phyloP scores from a whole-genome alignment of 2,888 invertebrate genomes.

The Apoda limacodes region DNA sequence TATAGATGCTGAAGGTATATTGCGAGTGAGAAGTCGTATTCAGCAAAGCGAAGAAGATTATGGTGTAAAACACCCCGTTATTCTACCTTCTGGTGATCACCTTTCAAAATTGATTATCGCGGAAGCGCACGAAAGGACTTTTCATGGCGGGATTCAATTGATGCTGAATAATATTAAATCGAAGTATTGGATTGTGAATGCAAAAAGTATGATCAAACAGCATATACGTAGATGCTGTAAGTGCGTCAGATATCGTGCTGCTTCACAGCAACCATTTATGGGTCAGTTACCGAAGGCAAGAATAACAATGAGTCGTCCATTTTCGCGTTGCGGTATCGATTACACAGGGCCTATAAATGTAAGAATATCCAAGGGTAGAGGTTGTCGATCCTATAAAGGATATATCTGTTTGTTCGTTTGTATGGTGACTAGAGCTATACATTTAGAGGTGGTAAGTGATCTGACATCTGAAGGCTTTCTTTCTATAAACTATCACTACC shows the following conservation, averaged over 20 bases:
- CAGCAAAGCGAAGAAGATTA: slow-evolving; percentile 13
- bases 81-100: slow-evolving; percentile 19
- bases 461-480: too few species aligned
- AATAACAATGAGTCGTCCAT: slow-evolving; percentile 9
- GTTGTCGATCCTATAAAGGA: too few species aligned
- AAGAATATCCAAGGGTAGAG: slow-evolving; percentile 5
- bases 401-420: too few species aligned
- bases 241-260: slow-evolving; percentile 17
- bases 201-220: too few species aligned
- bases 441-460: too few species aligned
- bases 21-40: slow-evolving; percentile 16
- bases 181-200: too few species aligned
- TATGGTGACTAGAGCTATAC: too few species aligned
- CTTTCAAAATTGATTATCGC: slow-evolving; percentile 21
- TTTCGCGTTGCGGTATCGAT: slow-evolving; percentile 10
- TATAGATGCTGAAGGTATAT: too few species aligned
- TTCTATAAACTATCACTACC: too few species aligned
- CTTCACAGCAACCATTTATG: slow-evolving; percentile 4
- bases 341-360: slow-evolving; percentile 10
- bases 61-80: too few species aligned
- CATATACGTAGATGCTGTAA: too few species aligned
- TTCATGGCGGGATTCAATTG: too few species aligned
- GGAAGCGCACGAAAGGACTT: slow-evolving; percentile 21
- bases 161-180: slow-evolving; percentile 22
- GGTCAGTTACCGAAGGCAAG: slow-evolving; percentile 6